These are phyloP conservation scores for Sigmodon hispidus DNA, from an alignment of 2,113 vertebrate species.

Conservation along the genomic window DNA sequence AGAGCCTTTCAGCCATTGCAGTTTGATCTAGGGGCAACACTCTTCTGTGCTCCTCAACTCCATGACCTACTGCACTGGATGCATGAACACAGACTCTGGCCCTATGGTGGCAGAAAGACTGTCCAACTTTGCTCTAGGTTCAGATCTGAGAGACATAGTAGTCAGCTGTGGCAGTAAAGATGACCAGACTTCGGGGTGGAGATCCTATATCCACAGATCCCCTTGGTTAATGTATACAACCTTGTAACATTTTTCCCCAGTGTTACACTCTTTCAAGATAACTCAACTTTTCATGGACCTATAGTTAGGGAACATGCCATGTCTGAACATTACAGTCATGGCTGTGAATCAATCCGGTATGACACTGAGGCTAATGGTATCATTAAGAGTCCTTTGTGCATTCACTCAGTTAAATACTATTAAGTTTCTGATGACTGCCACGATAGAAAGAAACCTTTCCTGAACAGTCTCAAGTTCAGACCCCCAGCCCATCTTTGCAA, in stretches of 20 bases:
- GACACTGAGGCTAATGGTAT: neutral
- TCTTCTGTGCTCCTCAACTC: neutral
- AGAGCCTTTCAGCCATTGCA: neutral
- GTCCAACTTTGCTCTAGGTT: neutral
- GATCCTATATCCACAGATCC: rapidly evolving
- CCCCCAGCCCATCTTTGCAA: neutral
- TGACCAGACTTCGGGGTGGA: rapidly evolving
- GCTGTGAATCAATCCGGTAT: neutral
- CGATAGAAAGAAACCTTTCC: neutral
- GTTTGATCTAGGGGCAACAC: neutral
- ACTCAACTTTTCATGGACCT: neutral
- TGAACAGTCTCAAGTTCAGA: neutral
- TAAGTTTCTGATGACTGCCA: neutral
- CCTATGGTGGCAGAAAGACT: neutral
- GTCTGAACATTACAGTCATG: neutral
- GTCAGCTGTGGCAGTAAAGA: neutral
- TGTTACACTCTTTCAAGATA: neutral
- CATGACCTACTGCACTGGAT: neutral
- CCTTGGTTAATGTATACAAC: neutral
- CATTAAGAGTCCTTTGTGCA: neutral
- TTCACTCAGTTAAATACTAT: neutral
- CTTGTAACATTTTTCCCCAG: neutral
- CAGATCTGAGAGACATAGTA: neutral
- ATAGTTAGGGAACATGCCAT: neutral
- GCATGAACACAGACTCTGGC: neutral